A percentile compares a stretch with the other conserved stretches of the same genome.
Evolutionary conservation across 2,888 invertebrate species (phyloP).

Genomic region (Drosophila limbata): DNA sequence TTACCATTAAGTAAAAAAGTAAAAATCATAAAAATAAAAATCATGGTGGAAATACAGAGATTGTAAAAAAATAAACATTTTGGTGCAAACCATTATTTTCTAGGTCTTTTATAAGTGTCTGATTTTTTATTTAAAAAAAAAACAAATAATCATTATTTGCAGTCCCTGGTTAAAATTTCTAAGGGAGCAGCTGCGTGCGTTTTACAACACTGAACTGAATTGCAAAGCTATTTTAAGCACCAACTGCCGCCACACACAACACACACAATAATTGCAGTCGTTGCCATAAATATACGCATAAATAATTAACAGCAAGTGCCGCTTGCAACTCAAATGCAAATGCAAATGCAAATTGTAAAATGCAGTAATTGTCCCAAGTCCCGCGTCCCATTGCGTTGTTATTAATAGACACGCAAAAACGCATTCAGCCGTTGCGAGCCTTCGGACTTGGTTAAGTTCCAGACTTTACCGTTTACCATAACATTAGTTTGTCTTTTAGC

Average conservation of each 20-base stretch:
- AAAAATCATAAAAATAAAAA: too few species aligned
- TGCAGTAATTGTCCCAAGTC: neutral
- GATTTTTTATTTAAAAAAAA: too few species aligned
- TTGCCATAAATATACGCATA: conserved; percentile 38
- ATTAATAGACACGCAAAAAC: conserved; percentile 61
- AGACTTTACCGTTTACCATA: conserved; percentile 16
- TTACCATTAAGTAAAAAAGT: too few species aligned
- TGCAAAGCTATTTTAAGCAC: neutral
- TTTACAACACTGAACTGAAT: conserved; percentile 2
- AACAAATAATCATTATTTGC: too few species aligned
- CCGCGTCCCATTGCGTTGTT: conserved; percentile 20
- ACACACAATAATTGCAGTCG: conserved; percentile 15
- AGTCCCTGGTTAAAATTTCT: too few species aligned
- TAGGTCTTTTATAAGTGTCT: too few species aligned
- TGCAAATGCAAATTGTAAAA: conserved; percentile 5
- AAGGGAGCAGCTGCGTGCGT: neutral
- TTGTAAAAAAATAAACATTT: too few species aligned
- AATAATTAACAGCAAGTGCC: conserved; percentile 29
- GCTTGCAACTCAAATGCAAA: conserved; percentile 11
- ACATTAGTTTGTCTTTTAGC: conserved; percentile 25
- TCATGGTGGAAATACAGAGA: too few species aligned
- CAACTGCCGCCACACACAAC: neutral
- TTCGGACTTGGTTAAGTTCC: conserved; percentile 17
- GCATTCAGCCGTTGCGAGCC: conserved; percentile 30
- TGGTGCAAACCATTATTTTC: too few species aligned